A percentile compares a stretch with the other conserved stretches of the same genome.
Conservation (phyloP, 2,797 vertebrate genomes). For the Aselliscus stoliczkanus region DNA sequence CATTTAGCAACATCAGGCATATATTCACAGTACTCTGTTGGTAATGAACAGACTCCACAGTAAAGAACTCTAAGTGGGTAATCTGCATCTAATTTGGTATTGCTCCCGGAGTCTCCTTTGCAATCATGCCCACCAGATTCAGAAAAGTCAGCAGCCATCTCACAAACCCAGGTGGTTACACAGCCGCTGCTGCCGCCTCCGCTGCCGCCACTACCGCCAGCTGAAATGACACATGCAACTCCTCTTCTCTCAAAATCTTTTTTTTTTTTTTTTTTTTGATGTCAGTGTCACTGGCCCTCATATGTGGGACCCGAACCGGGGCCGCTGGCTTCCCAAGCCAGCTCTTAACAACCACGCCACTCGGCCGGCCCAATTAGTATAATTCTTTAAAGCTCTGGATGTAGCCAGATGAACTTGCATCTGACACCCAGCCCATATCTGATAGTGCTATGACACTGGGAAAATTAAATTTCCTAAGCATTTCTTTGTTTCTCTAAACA, state of each 20-base stretch:
- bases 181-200: too few relatives aligned
- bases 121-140: slow-evolving; percentile 87
- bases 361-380: too few relatives aligned
- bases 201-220: too few relatives aligned
- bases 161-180: slow-evolving; percentile 56
- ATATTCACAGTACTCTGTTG: slow-evolving; percentile 99
- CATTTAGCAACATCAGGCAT: slow-evolving; percentile 99
- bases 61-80: slow-evolving; percentile 95
- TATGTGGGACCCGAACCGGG: too few relatives aligned
- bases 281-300: too few relatives aligned
- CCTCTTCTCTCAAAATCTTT: too few relatives aligned
- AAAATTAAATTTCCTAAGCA: background rate
- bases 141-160: slow-evolving; percentile 91
- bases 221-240: too few relatives aligned
- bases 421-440: background rate
- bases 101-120: slow-evolving; percentile 84
- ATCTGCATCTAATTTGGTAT: slow-evolving; percentile 83
- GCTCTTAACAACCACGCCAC: too few relatives aligned
- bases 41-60: too few relatives aligned
- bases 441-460: background rate
- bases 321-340: too few relatives aligned
- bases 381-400: background rate
- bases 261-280: too few relatives aligned
- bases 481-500: background rate
- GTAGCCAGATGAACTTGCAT: background rate